phyloP scores from a whole-genome alignment of 2,888 invertebrate genomes.

The Hoplodrina blanda region DNA sequence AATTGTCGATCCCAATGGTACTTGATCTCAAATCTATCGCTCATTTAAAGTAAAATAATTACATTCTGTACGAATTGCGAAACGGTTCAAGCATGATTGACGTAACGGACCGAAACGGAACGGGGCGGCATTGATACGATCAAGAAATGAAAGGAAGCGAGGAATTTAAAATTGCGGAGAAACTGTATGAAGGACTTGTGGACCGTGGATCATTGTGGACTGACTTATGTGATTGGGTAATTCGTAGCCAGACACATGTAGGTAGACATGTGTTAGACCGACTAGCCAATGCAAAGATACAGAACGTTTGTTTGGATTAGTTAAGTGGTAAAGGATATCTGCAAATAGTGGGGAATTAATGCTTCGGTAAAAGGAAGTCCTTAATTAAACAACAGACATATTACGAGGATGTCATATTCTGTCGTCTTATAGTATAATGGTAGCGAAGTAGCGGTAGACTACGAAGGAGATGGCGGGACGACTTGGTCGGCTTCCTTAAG shows the following conservation, averaged over 20 bases:
- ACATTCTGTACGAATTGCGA: background rate
- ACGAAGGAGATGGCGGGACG: too few species aligned
- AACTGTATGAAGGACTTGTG: conserved; percentile 13
- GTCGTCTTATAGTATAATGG: too few species aligned
- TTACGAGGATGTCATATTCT: background rate
- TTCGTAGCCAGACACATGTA: conserved; percentile 13
- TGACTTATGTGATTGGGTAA: conserved; percentile 25
- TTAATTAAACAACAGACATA: too few species aligned
- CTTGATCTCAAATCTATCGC: too few species aligned
- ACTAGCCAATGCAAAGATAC: background rate
- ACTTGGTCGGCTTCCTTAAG: too few species aligned
- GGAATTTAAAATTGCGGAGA: conserved; percentile 44
- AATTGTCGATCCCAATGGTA: too few species aligned
- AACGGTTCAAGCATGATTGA: conserved; percentile 19
- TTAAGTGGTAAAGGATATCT: background rate
- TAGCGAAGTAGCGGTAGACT: too few species aligned
- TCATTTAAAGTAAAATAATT: background rate
- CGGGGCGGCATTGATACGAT: conserved; percentile 27
- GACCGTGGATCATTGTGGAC: background rate
- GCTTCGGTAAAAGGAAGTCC: background rate
- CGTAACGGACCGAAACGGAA: conserved; percentile 10
- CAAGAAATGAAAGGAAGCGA: conserved; percentile 33
- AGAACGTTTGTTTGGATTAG: background rate
- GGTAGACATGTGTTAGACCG: background rate
- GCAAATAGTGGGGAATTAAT: background rate